phyloP scores from a whole-genome alignment of 2,113 vertebrate species.

The Ondatra zibethicus region DNA sequence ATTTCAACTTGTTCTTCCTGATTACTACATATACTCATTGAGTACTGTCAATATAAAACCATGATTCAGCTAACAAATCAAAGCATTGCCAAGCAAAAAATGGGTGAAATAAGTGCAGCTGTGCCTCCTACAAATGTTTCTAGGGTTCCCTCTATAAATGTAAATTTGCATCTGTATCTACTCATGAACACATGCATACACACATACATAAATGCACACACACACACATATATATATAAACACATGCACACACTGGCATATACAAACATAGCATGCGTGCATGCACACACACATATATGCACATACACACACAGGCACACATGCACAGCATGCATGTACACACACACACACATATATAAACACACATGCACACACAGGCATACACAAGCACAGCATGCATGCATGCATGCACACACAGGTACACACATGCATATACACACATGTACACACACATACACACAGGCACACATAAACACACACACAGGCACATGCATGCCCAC shows the following conservation, averaged over 20 bases:
- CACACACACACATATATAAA: background rate
- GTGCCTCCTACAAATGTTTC: background rate
- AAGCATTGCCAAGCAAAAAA: slow-evolving; percentile 10
- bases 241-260: background rate
- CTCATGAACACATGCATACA: background rate
- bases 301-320: too few species aligned
- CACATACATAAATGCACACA: background rate
- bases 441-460: too few species aligned
- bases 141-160: background rate
- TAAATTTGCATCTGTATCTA: background rate
- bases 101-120: background rate
- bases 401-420: background rate
- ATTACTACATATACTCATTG: background rate
- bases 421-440: background rate
- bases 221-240: background rate
- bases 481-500: background rate
- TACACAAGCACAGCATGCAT: too few species aligned
- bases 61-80: background rate
- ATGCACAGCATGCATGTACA: background rate
- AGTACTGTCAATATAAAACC: background rate
- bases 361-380: background rate
- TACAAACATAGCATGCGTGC: background rate
- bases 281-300: background rate
- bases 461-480: background rate
- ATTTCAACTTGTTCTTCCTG: background rate